Evolutionary conservation across 2,797 vertebrate species (phyloP).

Genomic region (Bovichtus variegatus): DNA sequence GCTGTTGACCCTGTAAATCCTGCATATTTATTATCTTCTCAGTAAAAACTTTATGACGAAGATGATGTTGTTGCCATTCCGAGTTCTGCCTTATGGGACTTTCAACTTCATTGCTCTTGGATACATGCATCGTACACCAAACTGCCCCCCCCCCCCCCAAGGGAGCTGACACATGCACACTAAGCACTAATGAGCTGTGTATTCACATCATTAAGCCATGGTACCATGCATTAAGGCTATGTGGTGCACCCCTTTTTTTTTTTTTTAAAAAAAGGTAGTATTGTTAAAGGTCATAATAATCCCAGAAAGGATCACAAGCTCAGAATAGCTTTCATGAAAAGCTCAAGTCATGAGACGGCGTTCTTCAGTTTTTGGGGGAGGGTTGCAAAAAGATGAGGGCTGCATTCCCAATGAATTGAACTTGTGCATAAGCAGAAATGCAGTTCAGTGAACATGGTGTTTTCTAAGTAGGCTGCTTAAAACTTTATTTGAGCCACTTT

Average conservation of each 20-base stretch:
- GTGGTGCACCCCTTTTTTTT: not conserved
- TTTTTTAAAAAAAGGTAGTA: too few species aligned
- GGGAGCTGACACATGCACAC: conserved; percentile 4
- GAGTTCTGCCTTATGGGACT: conserved; percentile 8
- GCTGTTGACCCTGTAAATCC: not conserved
- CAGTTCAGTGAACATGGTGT: not conserved
- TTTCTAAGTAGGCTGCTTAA: not conserved
- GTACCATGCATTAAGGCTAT: not conserved
- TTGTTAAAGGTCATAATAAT: conserved; percentile 33
- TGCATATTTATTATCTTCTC: not conserved
- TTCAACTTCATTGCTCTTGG: conserved; percentile 8
- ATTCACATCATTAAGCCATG: conserved; percentile 2
- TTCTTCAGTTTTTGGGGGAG: not conserved
- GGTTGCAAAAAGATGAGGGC: not conserved
- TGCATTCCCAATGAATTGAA: not conserved
- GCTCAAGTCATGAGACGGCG: conserved; percentile 32
- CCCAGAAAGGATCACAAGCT: conserved; percentile 39
- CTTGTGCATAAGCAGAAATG: not conserved
- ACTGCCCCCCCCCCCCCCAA: not conserved
- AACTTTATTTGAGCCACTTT: not conserved
- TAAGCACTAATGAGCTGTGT: conserved; percentile 26
- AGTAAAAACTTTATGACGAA: not conserved
- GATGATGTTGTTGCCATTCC: conserved; percentile 13
- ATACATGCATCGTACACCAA: conserved; percentile 12
- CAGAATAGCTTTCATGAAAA: not conserved